phyloP scores from a whole-genome alignment of 2,113 vertebrate species.

The Nibea coibor region DNA sequence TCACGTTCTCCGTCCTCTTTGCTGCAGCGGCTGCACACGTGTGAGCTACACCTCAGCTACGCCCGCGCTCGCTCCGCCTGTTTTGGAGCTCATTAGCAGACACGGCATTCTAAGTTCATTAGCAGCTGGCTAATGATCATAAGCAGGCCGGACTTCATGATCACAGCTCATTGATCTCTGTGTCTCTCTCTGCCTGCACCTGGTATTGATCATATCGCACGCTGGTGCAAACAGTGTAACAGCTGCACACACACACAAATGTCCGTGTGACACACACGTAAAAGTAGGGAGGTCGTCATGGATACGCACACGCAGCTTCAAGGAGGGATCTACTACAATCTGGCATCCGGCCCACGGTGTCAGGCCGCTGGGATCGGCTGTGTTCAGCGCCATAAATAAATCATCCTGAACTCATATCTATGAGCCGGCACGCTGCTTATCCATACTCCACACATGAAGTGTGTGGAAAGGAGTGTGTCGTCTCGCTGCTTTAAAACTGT shows the following conservation, averaged over 20 bases:
- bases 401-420: constrained; percentile 52
- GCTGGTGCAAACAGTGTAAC: constrained; percentile 28
- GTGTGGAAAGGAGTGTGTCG: not conserved
- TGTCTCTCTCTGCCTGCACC: constrained; percentile 57
- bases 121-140: constrained; percentile 72
- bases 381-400: constrained; percentile 64
- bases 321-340: constrained; percentile 54
- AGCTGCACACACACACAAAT: not conserved
- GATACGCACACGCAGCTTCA: constrained; percentile 10
- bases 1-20: too few species aligned
- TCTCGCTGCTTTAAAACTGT: not conserved
- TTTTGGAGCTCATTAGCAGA: constrained; percentile 55
- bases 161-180: constrained; percentile 72
- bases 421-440: constrained; percentile 45
- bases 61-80: not conserved
- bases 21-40: too few species aligned
- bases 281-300: not conserved
- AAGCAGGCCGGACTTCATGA: constrained; percentile 71
- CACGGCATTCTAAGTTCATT: constrained; percentile 62
- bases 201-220: constrained; percentile 68
- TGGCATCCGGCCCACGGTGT: constrained; percentile 60
- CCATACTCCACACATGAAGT: constrained; percentile 38
- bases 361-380: constrained; percentile 46
- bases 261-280: not conserved
- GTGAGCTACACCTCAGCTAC: constrained; percentile 2